phyloP scores from a whole-genome alignment of 2,888 invertebrate species.

The Fabriciana adippe region DNA sequence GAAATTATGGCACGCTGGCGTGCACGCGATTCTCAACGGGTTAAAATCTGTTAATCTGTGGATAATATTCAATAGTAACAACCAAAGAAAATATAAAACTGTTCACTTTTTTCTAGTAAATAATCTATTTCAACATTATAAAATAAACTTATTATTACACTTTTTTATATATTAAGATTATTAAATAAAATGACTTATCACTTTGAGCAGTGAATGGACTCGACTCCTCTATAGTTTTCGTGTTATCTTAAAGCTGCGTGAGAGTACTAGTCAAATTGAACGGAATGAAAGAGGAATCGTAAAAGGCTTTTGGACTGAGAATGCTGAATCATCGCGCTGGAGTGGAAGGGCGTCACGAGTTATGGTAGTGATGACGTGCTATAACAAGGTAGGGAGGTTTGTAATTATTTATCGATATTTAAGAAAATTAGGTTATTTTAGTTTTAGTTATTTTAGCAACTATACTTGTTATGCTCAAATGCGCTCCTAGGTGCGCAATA shows the following conservation, averaged over 20 bases:
- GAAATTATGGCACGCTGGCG: too few relatives aligned
- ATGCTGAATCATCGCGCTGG: slow-evolving; percentile 77
- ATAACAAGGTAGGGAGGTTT: slow-evolving; percentile 66
- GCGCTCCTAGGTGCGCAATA: too few relatives aligned
- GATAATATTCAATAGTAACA: too few relatives aligned
- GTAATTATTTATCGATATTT: neutral
- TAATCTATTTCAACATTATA: too few relatives aligned
- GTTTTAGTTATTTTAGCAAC: neutral
- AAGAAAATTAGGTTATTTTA: neutral
- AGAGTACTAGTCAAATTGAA: slow-evolving; percentile 62
- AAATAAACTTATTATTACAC: too few relatives aligned
- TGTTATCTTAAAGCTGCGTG: slow-evolving; percentile 61
- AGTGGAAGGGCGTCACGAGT: slow-evolving; percentile 57
- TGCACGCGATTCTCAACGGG: too few relatives aligned
- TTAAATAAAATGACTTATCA: slow-evolving; percentile 23
- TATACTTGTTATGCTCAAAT: too few relatives aligned
- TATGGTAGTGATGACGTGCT: slow-evolving; percentile 71
- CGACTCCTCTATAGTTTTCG: slow-evolving; percentile 43
- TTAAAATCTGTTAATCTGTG: too few relatives aligned
- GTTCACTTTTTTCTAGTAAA: too few relatives aligned
- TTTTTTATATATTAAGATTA: slow-evolving; percentile 2
- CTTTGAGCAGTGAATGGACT: slow-evolving; percentile 35
- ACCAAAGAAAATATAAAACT: too few relatives aligned
- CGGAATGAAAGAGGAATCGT: slow-evolving; percentile 73
- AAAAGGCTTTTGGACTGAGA: slow-evolving; percentile 77